phyloP scores from a whole-genome alignment of 2,113 vertebrate species.

The Platysteira castanea region DNA sequence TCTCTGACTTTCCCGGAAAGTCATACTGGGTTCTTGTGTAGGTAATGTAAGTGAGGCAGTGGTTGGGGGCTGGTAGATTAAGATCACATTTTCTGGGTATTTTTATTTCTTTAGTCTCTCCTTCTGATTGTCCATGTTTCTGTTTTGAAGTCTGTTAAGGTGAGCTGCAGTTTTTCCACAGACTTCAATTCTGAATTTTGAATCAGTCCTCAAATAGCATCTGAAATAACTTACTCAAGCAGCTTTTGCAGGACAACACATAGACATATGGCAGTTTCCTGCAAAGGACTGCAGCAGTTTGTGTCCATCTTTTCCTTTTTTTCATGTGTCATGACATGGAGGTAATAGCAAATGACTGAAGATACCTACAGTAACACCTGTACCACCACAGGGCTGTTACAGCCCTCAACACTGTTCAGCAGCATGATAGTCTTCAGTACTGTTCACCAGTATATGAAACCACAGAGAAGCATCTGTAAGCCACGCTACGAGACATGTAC shows the following conservation, averaged over 20 bases:
- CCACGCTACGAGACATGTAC: background rate
- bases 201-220: background rate
- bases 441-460: background rate
- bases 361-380: background rate
- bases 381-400: background rate
- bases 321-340: background rate
- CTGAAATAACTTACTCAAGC: background rate
- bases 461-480: background rate
- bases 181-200: background rate
- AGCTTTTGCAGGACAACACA: background rate
- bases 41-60: background rate
- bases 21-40: background rate
- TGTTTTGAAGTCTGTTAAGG: background rate
- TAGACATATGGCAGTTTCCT: background rate
- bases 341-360: background rate
- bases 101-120: background rate
- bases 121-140: background rate
- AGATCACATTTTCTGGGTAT: background rate
- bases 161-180: background rate
- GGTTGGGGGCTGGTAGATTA: background rate
- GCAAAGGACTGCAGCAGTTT: background rate
- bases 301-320: background rate
- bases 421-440: background rate
- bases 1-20: background rate
- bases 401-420: background rate